Conservation (phyloP, 2,888 invertebrate genomes). For the Galeopsomyia nigrocyanea region DNA sequence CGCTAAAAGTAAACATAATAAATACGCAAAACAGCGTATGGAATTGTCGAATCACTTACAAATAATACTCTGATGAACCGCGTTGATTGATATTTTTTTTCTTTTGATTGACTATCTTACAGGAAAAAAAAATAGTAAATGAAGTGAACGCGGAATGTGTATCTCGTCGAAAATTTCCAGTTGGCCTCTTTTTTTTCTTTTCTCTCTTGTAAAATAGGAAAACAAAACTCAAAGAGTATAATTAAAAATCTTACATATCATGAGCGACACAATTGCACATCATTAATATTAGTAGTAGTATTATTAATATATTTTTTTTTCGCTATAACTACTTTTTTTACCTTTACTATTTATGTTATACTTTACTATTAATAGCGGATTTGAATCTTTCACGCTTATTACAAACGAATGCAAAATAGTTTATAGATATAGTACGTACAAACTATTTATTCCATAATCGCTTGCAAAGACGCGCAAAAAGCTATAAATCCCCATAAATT, state of each 20-base stretch:
- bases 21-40: constrained; percentile 33
- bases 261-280: constrained; percentile 47
- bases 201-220: constrained; percentile 15
- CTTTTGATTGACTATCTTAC: constrained; percentile 45
- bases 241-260: constrained; percentile 34
- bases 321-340: constrained; percentile 22
- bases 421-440: background rate
- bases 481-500: constrained; percentile 12
- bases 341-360: constrained; percentile 25
- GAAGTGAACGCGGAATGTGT: constrained; percentile 41
- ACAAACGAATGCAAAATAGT: background rate
- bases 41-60: constrained; percentile 39
- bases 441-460: background rate
- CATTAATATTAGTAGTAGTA: constrained; percentile 22
- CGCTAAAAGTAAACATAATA: constrained; percentile 38
- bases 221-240: constrained; percentile 38
- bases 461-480: background rate
- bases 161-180: constrained; percentile 48
- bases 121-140: constrained; percentile 18
- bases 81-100: constrained; percentile 29
- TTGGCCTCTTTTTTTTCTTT: constrained; percentile 32
- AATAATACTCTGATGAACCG: constrained; percentile 45
- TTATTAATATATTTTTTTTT: constrained; percentile 33
- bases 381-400: background rate
- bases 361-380: constrained; percentile 12